Evolutionary conservation across 2,888 invertebrate genomes (phyloP).

Genomic region (Venusia cambrica): DNA sequence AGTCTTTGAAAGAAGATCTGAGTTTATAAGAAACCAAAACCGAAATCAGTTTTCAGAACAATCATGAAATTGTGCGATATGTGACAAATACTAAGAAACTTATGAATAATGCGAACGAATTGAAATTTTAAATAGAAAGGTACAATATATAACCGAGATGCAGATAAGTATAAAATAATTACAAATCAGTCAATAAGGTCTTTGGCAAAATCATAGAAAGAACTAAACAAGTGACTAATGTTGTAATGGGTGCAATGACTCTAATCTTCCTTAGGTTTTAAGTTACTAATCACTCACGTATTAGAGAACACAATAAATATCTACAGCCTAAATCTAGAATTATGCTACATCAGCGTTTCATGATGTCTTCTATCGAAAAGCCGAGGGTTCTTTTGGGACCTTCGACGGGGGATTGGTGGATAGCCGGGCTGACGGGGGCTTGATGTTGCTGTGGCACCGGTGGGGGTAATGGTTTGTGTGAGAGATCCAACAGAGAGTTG

Average conservation of each 20-base stretch:
- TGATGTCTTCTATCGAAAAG: constrained; percentile 93
- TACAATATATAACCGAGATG: constrained; percentile 11
- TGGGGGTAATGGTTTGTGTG: constrained; percentile 73
- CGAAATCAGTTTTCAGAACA: background rate
- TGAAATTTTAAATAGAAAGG: constrained; percentile 4
- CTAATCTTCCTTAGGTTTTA: constrained; percentile 20
- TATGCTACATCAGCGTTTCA: constrained; percentile 85
- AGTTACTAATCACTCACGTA: constrained; percentile 23
- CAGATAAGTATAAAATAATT: constrained; percentile 11
- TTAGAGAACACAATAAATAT: constrained; percentile 37
- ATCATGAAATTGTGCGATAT: too few species aligned
- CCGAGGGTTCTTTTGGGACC: constrained; percentile 81
- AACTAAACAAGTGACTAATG: constrained; percentile 26
- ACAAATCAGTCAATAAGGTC: constrained; percentile 32
- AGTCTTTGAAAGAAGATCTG: constrained; percentile 67
- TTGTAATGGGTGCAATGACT: constrained; percentile 20
- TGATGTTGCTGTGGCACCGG: constrained; percentile 46
- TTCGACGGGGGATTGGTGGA: constrained; percentile 61
- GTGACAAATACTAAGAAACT: too few species aligned
- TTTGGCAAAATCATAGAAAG: constrained; percentile 30
- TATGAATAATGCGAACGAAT: constrained; percentile 1
- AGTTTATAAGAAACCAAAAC: constrained; percentile 25
- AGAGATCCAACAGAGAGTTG: constrained; percentile 78
- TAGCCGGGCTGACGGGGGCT: constrained; percentile 42
- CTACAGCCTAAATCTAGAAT: constrained; percentile 24